A percentile compares a stretch with the other conserved stretches of the same genome.
phyloP scores from a whole-genome alignment of 2,888 invertebrate genomes.

The Dicyrtomina minuta region DNA sequence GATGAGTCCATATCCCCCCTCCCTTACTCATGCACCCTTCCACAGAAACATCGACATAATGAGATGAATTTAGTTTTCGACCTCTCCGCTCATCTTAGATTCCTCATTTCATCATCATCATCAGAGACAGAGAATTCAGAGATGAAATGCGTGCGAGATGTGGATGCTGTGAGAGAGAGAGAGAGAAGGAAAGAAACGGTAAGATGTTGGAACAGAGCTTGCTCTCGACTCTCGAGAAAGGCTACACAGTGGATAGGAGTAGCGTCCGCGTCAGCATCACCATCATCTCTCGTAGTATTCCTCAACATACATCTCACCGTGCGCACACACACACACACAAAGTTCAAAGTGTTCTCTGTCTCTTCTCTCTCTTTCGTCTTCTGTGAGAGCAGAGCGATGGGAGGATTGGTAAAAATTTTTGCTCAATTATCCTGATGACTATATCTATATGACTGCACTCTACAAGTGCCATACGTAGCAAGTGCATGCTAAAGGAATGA shows the following conservation, averaged over 20 bases:
- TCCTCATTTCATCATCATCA: constrained; percentile 15
- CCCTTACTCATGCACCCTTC: background rate
- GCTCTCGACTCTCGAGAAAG: background rate
- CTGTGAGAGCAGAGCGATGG: too few relatives aligned
- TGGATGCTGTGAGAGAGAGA: background rate
- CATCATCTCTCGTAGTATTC: background rate
- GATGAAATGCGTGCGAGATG: constrained; percentile 1
- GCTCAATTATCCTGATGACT: constrained; percentile 28
- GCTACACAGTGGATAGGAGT: background rate
- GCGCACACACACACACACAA: background rate
- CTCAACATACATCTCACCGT: background rate
- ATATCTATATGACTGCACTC: constrained; percentile 3
- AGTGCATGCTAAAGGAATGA: constrained; percentile 27
- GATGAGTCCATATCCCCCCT: background rate
- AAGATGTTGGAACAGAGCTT: background rate
- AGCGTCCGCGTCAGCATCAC: background rate
- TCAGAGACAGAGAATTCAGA: constrained; percentile 17
- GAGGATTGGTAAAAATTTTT: constrained; percentile 21
- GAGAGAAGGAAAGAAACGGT: background rate
- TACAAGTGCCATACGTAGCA: constrained; percentile 25
- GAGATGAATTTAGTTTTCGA: constrained; percentile 28
- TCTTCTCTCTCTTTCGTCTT: too few relatives aligned
- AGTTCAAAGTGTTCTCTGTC: too few relatives aligned
- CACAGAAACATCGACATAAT: constrained; percentile 27
- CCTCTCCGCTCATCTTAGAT: constrained; percentile 8